Base-by-base conservation (phyloP, 2,797 vertebrate genomes). In the Notolabrus celidotus region DNA sequence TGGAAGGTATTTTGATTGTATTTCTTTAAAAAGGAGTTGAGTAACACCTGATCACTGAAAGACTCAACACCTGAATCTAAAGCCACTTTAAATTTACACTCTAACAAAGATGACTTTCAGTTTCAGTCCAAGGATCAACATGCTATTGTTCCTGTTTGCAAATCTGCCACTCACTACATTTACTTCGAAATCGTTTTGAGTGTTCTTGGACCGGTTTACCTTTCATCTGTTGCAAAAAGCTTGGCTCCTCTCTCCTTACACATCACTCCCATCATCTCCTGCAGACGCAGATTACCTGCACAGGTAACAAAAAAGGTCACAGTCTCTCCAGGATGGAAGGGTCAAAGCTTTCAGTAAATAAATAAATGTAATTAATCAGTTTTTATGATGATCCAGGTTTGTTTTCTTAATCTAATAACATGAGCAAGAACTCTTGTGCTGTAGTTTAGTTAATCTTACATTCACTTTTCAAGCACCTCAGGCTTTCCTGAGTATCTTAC, bases 241-340 rank as follows among this genome's bases (percentile, higher is more conserved):
- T 74, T 91, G 50, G 96, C 97, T 34, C 95, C 94, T 59, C 97
- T 93, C 80, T 97, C 96, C 53, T 93, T 79, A 77, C 97, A 97
- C 97, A 98, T 98, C 9, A 93, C 80, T 2, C 63, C 94, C 96
- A 97, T 97, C 97, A 97, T 98, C 84, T 97, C 93, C 90, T 98
- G 97, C 19, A 98, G 91, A 23, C 96, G 94, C n/a, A 95, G 25
- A 46, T 98, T 97, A 93, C 97, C 97, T 98, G 59, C 15, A 82
- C 25, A 82, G 23, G 5, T 63, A 20, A 62, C 19, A 4, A 19
- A 0, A n/a, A 8, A 27, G 38, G 20, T 61, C 49, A 60, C 1
- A 4, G 2, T 23, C 6, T 31, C 9, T 29, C 10, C 17, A 31
- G 5, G 25, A 36, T 20, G 33, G 17, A 31, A 22, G 23, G 6